These are phyloP conservation scores for Ammospiza nelsoni DNA, from an alignment of 2,113 vertebrate genomes.

Conservation along the genomic window DNA sequence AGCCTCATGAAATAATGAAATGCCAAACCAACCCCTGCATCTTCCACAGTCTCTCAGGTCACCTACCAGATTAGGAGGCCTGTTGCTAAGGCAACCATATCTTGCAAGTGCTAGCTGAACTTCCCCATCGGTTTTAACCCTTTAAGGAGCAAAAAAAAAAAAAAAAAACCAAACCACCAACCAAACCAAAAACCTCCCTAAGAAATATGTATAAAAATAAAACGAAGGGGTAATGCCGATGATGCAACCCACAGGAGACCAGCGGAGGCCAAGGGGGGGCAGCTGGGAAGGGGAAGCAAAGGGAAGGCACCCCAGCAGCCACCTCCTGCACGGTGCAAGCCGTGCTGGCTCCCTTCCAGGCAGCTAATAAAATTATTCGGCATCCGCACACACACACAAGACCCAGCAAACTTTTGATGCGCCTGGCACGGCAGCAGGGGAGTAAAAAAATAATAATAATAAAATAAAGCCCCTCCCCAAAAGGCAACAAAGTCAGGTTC, in stretches of 20 bases:
- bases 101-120: conserved; percentile 86
- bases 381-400: conserved; percentile 29
- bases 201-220: neutral
- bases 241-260: neutral
- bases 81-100: conserved; percentile 92
- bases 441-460: too few relatives aligned
- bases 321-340: neutral
- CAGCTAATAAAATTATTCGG: conserved; percentile 22
- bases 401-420: conserved; percentile 62
- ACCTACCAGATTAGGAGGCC: conserved; percentile 92
- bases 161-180: neutral
- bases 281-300: conserved; percentile 16
- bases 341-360: conserved; percentile 40
- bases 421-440: conserved; percentile 19
- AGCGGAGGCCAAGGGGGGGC: neutral
- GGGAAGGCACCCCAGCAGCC: conserved; percentile 6
- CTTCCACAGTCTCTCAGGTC: conserved; percentile 90
- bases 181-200: neutral
- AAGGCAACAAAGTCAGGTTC: neutral
- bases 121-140: conserved; percentile 88
- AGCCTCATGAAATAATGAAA: conserved; percentile 85
- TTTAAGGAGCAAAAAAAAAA: conserved; percentile 54
- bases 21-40: conserved; percentile 84
- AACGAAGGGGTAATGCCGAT: neutral
- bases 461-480: neutral